Conservation (phyloP, 2,888 invertebrate genomes). For the Lutraria lutraria region DNA sequence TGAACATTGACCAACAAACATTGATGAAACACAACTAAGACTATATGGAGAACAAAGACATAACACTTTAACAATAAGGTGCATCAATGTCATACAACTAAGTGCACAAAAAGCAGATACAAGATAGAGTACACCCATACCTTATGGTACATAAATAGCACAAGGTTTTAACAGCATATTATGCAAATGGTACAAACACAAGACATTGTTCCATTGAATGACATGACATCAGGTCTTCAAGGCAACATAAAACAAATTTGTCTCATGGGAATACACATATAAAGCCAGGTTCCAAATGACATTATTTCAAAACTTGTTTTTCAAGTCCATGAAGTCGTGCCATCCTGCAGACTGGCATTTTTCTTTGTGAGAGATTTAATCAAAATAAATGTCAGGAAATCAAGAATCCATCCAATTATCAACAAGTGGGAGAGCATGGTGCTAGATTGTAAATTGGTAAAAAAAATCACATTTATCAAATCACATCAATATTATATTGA, state of each 20-base stretch:
- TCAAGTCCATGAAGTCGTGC: background rate
- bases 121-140: no score
- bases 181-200: no score
- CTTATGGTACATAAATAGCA: no score
- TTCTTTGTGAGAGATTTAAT: background rate
- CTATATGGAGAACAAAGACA: no score
- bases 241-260: background rate
- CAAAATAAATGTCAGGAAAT: slow-evolving; percentile 12
- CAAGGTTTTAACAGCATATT: no score
- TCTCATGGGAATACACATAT: background rate
- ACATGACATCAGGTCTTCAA: background rate
- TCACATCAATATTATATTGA: background rate
- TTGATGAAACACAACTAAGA: no score
- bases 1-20: no score
- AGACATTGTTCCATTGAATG: background rate
- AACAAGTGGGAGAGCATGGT: background rate
- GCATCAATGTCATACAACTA: no score
- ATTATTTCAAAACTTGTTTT: background rate
- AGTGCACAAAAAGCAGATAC: no score
- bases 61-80: no score
- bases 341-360: background rate
- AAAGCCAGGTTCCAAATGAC: background rate
- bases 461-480: background rate
- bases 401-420: slow-evolving; percentile 19
- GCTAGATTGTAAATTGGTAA: slow-evolving; percentile 3